phyloP scores from a whole-genome alignment of 2,797 vertebrate genomes.

The Varecia variegata region DNA sequence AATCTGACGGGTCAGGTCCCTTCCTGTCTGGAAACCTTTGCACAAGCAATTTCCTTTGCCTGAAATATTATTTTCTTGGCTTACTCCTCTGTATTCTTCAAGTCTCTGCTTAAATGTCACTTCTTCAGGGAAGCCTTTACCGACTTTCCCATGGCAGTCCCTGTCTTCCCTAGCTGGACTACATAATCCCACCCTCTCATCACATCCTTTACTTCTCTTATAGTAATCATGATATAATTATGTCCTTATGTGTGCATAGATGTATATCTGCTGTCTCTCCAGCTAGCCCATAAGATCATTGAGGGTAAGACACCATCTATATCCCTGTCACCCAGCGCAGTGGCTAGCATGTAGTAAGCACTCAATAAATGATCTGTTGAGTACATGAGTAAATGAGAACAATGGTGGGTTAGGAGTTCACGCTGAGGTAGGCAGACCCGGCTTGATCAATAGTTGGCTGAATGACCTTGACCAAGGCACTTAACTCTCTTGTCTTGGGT shows the following conservation, averaged over 20 bases:
- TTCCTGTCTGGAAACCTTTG: slow-evolving; percentile 42
- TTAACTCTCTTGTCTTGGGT: background rate
- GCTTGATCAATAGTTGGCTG: background rate
- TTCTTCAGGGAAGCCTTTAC: slow-evolving; percentile 12
- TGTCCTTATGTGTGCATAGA: background rate
- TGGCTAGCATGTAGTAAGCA: background rate
- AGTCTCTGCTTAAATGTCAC: background rate
- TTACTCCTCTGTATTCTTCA: background rate
- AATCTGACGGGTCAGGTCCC: background rate
- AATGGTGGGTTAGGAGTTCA: background rate
- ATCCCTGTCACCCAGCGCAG: background rate
- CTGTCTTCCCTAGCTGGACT: background rate
- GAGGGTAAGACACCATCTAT: background rate
- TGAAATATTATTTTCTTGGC: background rate
- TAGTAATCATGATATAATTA: background rate
- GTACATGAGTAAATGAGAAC: background rate
- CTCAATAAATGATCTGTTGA: background rate
- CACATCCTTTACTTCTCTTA: background rate
- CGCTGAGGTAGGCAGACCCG: background rate
- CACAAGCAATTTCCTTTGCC: background rate
- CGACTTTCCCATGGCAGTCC: background rate
- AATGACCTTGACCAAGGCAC: slow-evolving; percentile 20
- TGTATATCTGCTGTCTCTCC: background rate
- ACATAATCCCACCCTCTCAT: background rate
- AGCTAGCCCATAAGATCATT: background rate